These are phyloP conservation scores for Conchocele bisecta DNA, from an alignment of 2,888 invertebrate genomes.

Conservation along the genomic window DNA sequence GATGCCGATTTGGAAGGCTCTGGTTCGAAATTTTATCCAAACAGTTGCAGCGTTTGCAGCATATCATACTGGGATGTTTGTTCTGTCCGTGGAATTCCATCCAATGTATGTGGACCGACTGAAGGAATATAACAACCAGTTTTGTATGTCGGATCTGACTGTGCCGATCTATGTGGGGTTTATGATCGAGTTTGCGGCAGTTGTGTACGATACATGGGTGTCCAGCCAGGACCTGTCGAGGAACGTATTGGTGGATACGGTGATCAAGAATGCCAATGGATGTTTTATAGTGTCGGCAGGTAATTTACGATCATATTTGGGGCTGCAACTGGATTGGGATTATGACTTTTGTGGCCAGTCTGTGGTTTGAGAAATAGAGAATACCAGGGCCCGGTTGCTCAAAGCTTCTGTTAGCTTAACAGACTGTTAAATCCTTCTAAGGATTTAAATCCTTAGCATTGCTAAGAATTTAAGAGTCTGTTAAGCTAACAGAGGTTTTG, in stretches of 20 bases:
- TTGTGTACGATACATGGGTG: slow-evolving; percentile 64
- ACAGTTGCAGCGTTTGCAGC: slow-evolving; percentile 59
- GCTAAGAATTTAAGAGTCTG: too few species aligned
- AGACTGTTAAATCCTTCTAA: too few species aligned
- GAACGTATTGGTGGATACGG: slow-evolving; percentile 45
- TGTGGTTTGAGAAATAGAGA: too few species aligned
- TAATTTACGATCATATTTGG: slow-evolving; percentile 34
- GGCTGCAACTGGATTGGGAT: not conserved
- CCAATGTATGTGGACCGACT: slow-evolving; percentile 46
- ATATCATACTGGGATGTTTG: slow-evolving; percentile 55
- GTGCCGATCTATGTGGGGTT: slow-evolving; percentile 63
- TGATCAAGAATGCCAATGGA: slow-evolving; percentile 61
- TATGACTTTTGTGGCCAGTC: not conserved
- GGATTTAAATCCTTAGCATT: too few species aligned
- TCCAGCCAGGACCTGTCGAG: slow-evolving; percentile 52
- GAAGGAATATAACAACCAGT: slow-evolving; percentile 42
- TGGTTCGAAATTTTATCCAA: slow-evolving; percentile 50
- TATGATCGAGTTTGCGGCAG: slow-evolving; percentile 63
- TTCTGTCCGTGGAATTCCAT: slow-evolving; percentile 60
- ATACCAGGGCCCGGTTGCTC: too few species aligned
- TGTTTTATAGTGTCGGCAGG: slow-evolving; percentile 63
- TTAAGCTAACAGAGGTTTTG: too few species aligned
- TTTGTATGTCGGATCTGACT: slow-evolving; percentile 63
- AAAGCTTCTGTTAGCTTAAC: too few species aligned
- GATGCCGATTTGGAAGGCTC: slow-evolving; percentile 49